Conservation (phyloP, 2,113 vertebrate species). For the Esox niger region DNA sequence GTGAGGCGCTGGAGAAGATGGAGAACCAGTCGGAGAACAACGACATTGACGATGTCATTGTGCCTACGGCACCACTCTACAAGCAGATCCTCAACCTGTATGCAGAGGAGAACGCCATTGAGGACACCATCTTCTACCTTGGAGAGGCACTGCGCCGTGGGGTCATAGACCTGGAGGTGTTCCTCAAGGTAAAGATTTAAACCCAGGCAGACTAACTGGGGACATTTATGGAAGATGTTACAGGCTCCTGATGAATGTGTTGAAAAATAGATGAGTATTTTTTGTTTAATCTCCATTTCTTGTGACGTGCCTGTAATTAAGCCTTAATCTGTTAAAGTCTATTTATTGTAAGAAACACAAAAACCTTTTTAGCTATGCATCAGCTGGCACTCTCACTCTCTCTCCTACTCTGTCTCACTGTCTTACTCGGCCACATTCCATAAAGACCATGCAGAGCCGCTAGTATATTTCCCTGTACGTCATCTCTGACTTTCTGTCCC, state of each 20-base stretch:
- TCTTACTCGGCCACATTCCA: no score
- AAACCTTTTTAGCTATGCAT: no score
- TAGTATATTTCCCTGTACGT: neutral
- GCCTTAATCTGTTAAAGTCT: no score
- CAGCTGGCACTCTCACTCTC: neutral
- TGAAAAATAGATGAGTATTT: no score
- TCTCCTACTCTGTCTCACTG: neutral
- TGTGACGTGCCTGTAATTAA: no score
- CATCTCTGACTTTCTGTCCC: neutral
- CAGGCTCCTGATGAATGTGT: no score
- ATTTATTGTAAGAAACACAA: no score
- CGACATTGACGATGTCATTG: slow-evolving; percentile 97
- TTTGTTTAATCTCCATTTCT: no score
- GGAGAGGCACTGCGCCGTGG: slow-evolving; percentile 93
- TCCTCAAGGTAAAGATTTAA: slow-evolving; percentile 84
- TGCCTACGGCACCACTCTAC: slow-evolving; percentile 95
- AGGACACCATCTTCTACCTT: slow-evolving; percentile 98
- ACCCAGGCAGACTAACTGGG: neutral
- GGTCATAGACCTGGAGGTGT: slow-evolving; percentile 96
- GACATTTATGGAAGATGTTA: neutral
- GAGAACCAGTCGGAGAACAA: slow-evolving; percentile 98
- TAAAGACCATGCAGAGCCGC: no score
- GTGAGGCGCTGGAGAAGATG: slow-evolving; percentile 96
- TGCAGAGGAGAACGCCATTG: slow-evolving; percentile 97
- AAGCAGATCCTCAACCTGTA: slow-evolving; percentile 98